Percentiles rank a stretch among this genome's conserved stretches.
These are phyloP conservation scores for Thripadectes ignobilis DNA, from an alignment of 2,797 vertebrate species.

Conservation along the genomic window DNA sequence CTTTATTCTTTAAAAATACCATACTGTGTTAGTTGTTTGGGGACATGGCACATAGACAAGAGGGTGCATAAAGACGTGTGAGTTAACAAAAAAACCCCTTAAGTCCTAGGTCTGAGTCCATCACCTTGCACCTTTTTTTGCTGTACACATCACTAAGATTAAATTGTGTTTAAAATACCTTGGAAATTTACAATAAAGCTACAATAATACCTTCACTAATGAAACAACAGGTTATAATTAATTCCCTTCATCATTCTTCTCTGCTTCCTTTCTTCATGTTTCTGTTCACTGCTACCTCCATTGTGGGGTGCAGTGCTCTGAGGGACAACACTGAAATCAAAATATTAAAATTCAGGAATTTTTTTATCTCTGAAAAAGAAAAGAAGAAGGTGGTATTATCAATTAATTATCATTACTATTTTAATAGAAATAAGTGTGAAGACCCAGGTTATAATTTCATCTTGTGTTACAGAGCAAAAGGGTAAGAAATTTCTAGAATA, in stretches of 20 bases:
- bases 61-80: not conserved
- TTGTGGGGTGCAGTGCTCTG: not conserved
- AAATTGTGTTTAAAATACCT: not conserved
- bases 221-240: not conserved
- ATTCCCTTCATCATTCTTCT: rapidly evolving
- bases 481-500: not conserved
- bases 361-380: not conserved
- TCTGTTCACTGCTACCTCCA: not conserved
- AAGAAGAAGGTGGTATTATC: rapidly evolving
- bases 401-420: not conserved
- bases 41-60: not conserved
- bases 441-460: not conserved
- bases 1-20: not conserved
- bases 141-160: not conserved
- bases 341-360: not conserved
- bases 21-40: rapidly evolving
- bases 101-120: not conserved
- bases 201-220: not conserved
- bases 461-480: not conserved
- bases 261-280: not conserved
- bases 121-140: not conserved
- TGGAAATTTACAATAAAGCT: not conserved
- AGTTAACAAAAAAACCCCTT: rapidly evolving
- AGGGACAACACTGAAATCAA: not conserved
- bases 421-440: not conserved